Percentiles rank a stretch among this genome's conserved stretches.
phyloP scores from a whole-genome alignment of 2,888 invertebrate species.

The Lapara coniferarum region DNA sequence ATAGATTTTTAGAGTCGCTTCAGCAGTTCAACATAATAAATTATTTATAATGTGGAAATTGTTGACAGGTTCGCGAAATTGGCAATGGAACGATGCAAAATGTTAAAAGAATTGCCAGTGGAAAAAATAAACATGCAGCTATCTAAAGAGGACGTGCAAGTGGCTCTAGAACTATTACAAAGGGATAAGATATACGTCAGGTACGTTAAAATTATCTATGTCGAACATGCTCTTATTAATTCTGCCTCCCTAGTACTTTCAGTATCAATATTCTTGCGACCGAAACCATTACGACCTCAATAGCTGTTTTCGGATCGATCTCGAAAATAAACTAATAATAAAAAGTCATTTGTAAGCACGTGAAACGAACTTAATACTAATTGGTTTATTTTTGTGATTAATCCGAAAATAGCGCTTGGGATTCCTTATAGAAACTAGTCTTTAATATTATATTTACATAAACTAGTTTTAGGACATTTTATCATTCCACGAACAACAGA shows the following conservation, averaged over 20 bases:
- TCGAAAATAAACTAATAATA: no score
- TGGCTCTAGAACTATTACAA: conserved; percentile 85
- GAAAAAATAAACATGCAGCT: conserved; percentile 86
- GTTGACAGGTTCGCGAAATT: conserved; percentile 83
- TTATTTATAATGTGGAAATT: conserved; percentile 1
- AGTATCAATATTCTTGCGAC: no score
- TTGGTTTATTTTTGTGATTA: no score
- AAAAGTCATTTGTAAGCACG: no score
- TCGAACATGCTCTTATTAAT: not conserved
- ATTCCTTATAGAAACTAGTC: no score
- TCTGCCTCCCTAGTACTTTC: not conserved
- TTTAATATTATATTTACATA: no score
- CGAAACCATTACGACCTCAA: no score
- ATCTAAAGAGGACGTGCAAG: conserved; percentile 87
- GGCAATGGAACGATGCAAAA: conserved; percentile 87
- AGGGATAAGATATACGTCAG: conserved; percentile 84
- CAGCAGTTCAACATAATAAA: not conserved
- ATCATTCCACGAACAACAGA: no score
- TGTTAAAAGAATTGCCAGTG: conserved; percentile 84
- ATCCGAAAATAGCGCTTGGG: no score
- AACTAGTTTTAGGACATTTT: no score
- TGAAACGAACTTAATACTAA: no score
- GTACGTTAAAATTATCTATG: conserved; percentile 56
- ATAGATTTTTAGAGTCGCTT: not conserved
- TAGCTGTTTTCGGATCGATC: no score